Evolutionary conservation across 2,113 vertebrate species (phyloP).

Genomic region (Tursiops truncatus): DNA sequence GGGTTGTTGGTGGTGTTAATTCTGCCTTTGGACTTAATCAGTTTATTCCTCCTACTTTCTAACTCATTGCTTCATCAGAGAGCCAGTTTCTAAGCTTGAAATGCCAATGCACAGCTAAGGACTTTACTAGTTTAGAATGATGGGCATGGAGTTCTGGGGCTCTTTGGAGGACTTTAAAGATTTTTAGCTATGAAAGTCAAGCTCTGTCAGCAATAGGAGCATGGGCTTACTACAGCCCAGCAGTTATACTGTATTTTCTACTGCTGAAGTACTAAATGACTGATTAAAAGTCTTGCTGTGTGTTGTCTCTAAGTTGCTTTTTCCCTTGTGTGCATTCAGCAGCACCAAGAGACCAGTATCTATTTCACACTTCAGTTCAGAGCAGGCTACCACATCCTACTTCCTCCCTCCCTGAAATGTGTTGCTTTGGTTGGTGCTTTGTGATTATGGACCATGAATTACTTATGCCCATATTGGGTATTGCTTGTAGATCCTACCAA

Average conservation of each 20-base stretch:
- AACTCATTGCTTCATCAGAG: background rate
- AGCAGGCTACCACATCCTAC: constrained; percentile 34
- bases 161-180: background rate
- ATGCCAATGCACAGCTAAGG: background rate
- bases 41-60: background rate
- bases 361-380: background rate
- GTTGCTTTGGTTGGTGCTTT: constrained; percentile 30
- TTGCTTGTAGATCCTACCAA: constrained; percentile 35
- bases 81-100: background rate
- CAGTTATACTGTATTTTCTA: background rate
- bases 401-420: background rate
- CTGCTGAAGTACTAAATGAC: background rate
- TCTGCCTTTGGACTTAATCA: background rate
- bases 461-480: background rate
- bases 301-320: background rate
- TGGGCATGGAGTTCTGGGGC: background rate
- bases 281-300: background rate
- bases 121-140: background rate
- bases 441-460: constrained; percentile 50
- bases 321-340: background rate
- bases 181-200: background rate
- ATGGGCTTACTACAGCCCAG: background rate
- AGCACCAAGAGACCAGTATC: background rate
- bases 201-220: background rate
- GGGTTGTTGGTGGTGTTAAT: background rate